Conservation (phyloP, 2,113 vertebrate species). For the Anas platyrhynchos region DNA sequence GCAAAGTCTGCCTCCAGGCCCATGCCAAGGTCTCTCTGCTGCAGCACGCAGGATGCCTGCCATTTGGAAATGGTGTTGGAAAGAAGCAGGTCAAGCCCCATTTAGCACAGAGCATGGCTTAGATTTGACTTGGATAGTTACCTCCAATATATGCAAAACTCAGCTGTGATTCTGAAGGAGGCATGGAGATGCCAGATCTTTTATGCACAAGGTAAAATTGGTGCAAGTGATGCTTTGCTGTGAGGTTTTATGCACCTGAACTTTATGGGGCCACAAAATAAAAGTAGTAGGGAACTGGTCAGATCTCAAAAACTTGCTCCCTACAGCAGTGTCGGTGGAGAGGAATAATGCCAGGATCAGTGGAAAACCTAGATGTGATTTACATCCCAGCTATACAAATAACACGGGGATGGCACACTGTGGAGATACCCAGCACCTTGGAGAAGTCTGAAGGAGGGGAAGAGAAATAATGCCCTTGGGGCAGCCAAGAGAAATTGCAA, state of each 20-base stretch:
- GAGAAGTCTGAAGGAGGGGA: neutral
- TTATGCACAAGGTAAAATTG: neutral
- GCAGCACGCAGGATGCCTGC: neutral
- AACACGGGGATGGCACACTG: rapidly evolving
- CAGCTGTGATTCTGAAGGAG: rapidly evolving
- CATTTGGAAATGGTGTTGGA: neutral
- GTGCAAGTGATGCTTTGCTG: neutral
- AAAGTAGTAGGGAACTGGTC: neutral
- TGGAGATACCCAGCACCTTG: neutral
- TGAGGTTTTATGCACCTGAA: neutral
- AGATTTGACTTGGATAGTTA: neutral
- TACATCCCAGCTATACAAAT: neutral
- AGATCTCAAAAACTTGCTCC: neutral
- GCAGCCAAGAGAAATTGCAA: neutral
- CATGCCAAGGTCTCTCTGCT: rapidly evolving
- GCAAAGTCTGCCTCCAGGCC: neutral
- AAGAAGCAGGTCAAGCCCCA: neutral
- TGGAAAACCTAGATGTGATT: neutral
- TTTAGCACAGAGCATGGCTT: neutral
- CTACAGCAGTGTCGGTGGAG: neutral
- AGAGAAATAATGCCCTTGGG: neutral
- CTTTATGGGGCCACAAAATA: neutral
- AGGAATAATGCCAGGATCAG: neutral
- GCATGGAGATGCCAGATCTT: neutral
- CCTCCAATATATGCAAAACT: neutral